A percentile compares a stretch with the other conserved stretches of the same genome.
Conservation (phyloP, 2,797 vertebrate genomes). For the Helarctos malayanus region DNA sequence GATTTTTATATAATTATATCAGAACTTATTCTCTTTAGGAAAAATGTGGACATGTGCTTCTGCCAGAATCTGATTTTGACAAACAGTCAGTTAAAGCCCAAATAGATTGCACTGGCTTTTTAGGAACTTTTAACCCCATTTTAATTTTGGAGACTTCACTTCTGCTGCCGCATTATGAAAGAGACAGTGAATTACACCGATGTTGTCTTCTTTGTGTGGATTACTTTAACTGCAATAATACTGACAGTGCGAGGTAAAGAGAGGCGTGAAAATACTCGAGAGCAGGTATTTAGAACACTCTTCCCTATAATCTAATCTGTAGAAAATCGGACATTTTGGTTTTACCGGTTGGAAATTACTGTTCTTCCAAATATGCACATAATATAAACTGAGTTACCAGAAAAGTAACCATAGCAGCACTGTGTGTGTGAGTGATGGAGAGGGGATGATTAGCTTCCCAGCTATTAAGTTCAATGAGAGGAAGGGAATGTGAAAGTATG, state of each 20-base stretch:
- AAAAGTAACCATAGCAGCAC: background rate
- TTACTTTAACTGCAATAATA: background rate
- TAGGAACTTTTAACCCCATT: slow-evolving; percentile 13
- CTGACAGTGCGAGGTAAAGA: background rate
- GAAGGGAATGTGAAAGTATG: background rate
- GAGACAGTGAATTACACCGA: background rate
- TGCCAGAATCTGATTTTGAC: slow-evolving; percentile 49
- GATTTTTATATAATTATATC: slow-evolving; percentile 55
- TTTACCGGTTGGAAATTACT: background rate
- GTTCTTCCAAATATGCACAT: background rate
- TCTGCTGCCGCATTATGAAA: background rate
- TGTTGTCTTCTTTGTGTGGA: background rate
- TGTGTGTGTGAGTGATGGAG: background rate
- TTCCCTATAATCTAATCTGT: background rate
- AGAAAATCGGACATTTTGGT: background rate
- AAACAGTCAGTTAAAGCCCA: slow-evolving; percentile 4
- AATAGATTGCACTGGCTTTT: background rate
- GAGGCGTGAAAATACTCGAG: background rate
- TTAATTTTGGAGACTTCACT: slow-evolving; percentile 44
- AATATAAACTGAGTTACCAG: background rate
- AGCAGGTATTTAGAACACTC: background rate
- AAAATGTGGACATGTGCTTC: background rate
- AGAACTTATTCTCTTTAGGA: slow-evolving; percentile 20
- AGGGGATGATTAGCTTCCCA: background rate
- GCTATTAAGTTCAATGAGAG: background rate